These are phyloP conservation scores for Andinoacara biseriatus DNA, from an alignment of 2,113 vertebrate genomes.

Conservation along the genomic window DNA sequence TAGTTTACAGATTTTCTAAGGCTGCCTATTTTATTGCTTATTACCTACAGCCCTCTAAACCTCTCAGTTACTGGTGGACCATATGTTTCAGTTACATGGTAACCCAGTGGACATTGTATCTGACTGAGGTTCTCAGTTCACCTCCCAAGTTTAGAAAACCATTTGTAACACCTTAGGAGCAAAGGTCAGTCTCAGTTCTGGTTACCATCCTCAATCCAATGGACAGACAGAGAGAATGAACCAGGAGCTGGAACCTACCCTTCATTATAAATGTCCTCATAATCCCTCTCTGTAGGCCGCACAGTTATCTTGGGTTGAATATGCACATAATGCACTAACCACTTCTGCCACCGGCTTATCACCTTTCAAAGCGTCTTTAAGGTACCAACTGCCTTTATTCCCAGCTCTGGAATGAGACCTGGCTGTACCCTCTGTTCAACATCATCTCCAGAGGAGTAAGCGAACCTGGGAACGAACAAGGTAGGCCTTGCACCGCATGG, in stretches of 20 bases:
- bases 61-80: neutral
- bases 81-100: neutral
- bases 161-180: neutral
- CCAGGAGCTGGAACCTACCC: neutral
- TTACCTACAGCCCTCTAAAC: neutral
- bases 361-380: accelerated
- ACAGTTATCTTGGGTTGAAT: neutral
- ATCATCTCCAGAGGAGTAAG: neutral
- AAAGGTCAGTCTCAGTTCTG: neutral
- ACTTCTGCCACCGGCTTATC: neutral
- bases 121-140: too few relatives aligned
- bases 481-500: too few relatives aligned
- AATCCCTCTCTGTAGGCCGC: accelerated
- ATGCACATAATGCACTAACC: neutral
- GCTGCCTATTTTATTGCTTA: neutral
- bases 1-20: neutral
- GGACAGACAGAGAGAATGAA: neutral
- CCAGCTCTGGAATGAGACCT: neutral
- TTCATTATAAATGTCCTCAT: accelerated
- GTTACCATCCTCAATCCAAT: neutral
- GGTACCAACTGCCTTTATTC: neutral
- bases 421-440: neutral
- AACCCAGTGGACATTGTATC: neutral
- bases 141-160: too few relatives aligned
- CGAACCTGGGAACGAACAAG: too few relatives aligned